Percentiles rank a stretch among this genome's conserved stretches.
Evolutionary conservation across 1,140 invertebrate genomes (phyloP).

Genomic region (Saccostrea echinata): DNA sequence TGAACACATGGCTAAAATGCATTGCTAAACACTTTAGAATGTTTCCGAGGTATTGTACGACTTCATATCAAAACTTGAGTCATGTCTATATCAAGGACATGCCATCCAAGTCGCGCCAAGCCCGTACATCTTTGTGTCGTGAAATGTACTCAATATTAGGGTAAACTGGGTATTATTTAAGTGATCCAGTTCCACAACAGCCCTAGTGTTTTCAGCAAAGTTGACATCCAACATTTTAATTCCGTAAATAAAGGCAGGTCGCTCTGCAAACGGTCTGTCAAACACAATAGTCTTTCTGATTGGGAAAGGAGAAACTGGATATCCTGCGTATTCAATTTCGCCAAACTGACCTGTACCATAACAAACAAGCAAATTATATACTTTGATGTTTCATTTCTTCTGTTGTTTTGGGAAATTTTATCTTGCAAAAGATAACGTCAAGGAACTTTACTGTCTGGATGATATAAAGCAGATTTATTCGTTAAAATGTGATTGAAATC

Average conservation of each 20-base stretch:
- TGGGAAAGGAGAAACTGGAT: neutral
- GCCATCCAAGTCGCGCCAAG: slow-evolving; percentile 1
- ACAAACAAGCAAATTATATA: too few relatives aligned
- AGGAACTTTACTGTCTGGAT: too few relatives aligned
- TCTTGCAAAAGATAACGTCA: too few relatives aligned
- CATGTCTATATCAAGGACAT: neutral
- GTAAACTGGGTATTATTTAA: neutral
- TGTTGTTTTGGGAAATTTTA: too few relatives aligned
- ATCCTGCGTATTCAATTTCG: neutral
- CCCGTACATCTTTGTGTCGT: slow-evolving; percentile 7
- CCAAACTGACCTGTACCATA: slow-evolving; percentile 26
- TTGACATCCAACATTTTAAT: slow-evolving; percentile 15
- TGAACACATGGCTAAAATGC: too few relatives aligned
- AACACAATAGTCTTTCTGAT: neutral
- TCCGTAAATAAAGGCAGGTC: slow-evolving; percentile 2
- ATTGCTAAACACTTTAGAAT: too few relatives aligned
- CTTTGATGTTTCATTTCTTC: too few relatives aligned
- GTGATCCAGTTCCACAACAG: neutral
- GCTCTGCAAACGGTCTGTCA: neutral
- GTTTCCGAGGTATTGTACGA: neutral
- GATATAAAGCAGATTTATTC: too few relatives aligned
- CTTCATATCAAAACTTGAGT: neutral
- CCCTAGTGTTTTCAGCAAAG: neutral
- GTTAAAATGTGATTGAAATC: too few relatives aligned
- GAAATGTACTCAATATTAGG: neutral